phyloP scores from a whole-genome alignment of 1,140 invertebrate species.

The Papilio machaon region DNA sequence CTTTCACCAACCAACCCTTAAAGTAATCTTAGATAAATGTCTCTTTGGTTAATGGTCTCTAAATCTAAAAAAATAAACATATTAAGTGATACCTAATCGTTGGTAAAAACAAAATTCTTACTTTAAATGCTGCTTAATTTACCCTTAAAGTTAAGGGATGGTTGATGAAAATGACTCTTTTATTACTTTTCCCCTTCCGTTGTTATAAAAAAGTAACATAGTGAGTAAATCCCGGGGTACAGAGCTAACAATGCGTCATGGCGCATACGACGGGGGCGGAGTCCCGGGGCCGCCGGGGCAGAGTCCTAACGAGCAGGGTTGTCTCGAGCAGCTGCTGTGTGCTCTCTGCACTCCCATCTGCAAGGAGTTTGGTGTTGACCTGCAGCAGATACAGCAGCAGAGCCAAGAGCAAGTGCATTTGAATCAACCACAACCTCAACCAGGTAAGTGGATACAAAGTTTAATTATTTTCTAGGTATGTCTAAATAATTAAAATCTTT shows the following conservation, averaged over 20 bases:
- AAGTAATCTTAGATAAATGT: too few species aligned
- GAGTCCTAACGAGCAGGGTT: conserved; percentile 63
- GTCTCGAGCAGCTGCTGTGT: conserved; percentile 77
- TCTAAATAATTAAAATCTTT: too few species aligned
- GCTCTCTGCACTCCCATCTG: conserved; percentile 78
- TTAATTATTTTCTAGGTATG: too few species aligned
- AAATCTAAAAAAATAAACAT: too few species aligned
- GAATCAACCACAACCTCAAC: conserved; percentile 60
- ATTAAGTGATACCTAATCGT: too few species aligned
- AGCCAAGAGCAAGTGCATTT: conserved; percentile 68
- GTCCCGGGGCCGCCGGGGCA: conserved; percentile 37
- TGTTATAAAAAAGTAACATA: conserved; percentile 24
- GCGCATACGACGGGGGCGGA: conserved; percentile 64
- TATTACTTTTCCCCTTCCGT: neutral
- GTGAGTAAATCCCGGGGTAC: conserved; percentile 37
- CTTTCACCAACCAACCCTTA: too few species aligned
- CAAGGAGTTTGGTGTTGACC: conserved; percentile 78
- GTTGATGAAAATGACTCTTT: conserved; percentile 14
- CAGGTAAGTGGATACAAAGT: conserved; percentile 51
- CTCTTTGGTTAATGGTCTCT: too few species aligned
- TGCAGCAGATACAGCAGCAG: conserved; percentile 65
- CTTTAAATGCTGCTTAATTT: too few species aligned
- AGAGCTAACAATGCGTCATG: conserved; percentile 71
- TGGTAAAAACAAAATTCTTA: too few species aligned
- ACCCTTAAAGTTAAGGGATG: too few species aligned